These are phyloP conservation scores for Lophius piscatorius DNA, from an alignment of 2,113 vertebrate genomes.

Conservation along the genomic window DNA sequence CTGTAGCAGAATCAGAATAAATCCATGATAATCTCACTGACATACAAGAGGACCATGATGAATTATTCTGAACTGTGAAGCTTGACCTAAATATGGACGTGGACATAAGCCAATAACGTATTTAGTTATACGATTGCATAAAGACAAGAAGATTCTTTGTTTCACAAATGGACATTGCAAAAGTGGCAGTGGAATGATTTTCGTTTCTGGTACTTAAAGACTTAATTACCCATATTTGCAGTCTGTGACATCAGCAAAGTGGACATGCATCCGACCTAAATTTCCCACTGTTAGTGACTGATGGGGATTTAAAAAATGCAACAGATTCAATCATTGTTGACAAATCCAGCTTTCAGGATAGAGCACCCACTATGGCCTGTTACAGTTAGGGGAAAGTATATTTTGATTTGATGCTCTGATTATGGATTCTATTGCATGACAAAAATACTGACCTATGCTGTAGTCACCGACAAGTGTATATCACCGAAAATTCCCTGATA, in stretches of 20 bases:
- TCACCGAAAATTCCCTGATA: too few species aligned
- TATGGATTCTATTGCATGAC: too few species aligned
- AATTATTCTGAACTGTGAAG: constrained; percentile 49
- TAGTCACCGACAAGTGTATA: too few species aligned
- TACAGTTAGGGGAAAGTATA: not conserved
- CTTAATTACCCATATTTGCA: constrained; percentile 42
- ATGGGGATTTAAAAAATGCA: constrained; percentile 9
- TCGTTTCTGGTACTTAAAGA: constrained; percentile 22
- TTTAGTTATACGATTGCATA: constrained; percentile 16
- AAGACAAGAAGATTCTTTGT: constrained; percentile 24
- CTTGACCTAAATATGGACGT: constrained; percentile 66
- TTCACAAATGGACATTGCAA: constrained; percentile 10
- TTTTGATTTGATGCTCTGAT: not conserved
- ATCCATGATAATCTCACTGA: constrained; percentile 67
- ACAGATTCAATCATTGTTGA: constrained; percentile 1
- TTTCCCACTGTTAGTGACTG: constrained; percentile 18
- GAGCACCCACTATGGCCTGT: not conserved
- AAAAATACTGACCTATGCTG: too few species aligned
- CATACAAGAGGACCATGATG: constrained; percentile 53
- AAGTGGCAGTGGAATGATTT: constrained; percentile 4
- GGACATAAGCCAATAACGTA: constrained; percentile 3
- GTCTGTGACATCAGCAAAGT: constrained; percentile 32
- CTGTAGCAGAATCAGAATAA: constrained; percentile 62
- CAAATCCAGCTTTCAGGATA: constrained; percentile 16
- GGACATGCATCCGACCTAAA: constrained; percentile 46